phyloP scores from a whole-genome alignment of 2,888 invertebrate species.

The Seira ritae region DNA sequence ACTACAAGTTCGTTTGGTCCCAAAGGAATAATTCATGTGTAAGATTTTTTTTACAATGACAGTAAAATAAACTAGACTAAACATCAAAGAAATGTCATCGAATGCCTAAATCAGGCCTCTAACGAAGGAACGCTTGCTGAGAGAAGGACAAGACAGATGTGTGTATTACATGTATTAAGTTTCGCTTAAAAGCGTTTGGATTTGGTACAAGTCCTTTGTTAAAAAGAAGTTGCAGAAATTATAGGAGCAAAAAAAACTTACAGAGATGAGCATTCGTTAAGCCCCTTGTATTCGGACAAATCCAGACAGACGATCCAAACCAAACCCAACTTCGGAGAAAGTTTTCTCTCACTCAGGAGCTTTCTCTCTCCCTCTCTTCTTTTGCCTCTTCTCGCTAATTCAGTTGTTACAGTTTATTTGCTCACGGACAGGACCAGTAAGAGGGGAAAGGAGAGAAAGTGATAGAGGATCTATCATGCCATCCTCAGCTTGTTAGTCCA shows the following conservation, averaged over 20 bases:
- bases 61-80: background rate
- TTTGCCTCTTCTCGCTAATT: constrained; percentile 29
- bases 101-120: background rate
- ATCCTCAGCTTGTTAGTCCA: constrained; percentile 43
- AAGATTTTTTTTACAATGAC: background rate
- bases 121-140: no score
- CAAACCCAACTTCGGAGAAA: constrained; percentile 14
- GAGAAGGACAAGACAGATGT: no score
- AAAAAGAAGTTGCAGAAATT: background rate
- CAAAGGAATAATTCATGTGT: constrained; percentile 35
- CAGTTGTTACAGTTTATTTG: constrained; percentile 35
- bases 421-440: constrained; percentile 6
- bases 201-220: background rate
- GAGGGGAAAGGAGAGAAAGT: constrained; percentile 15
- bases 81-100: constrained; percentile 2
- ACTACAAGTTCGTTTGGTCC: background rate
- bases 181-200: background rate
- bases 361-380: constrained; percentile 25
- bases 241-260: background rate
- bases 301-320: constrained; percentile 13
- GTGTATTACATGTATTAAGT: background rate
- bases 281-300: constrained; percentile 20
- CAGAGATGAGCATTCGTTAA: background rate
- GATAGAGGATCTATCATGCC: constrained; percentile 32
- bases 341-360: constrained; percentile 12